Evolutionary conservation across 2,113 vertebrate genomes (phyloP).

Genomic region (Arenaria interpres): DNA sequence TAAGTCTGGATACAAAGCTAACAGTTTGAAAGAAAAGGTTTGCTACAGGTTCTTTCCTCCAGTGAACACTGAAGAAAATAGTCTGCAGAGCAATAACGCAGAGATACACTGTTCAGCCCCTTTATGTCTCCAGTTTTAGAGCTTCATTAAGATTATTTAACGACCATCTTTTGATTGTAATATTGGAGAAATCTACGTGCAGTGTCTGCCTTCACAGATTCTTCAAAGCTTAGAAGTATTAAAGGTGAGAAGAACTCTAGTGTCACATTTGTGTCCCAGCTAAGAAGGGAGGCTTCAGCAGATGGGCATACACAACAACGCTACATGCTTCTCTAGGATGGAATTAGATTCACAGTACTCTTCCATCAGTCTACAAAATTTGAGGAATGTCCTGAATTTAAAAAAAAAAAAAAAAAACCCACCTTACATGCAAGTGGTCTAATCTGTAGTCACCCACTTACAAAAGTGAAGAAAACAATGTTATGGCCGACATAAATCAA

Average conservation of each 20-base stretch:
- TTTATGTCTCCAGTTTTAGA: not conserved
- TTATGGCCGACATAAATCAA: not conserved
- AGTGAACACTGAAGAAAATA: not conserved
- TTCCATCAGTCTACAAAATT: not conserved
- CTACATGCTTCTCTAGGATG: not conserved
- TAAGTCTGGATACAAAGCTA: not conserved
- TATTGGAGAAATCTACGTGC: not conserved
- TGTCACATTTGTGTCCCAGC: not conserved
- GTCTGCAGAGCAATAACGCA: not conserved
- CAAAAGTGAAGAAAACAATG: not conserved
- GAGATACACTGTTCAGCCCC: not conserved
- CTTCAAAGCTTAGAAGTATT: not conserved
- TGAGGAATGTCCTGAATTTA: not conserved
- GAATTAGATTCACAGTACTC: not conserved
- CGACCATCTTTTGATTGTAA: not conserved
- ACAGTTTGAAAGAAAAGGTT: not conserved
- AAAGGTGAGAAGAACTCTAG: not conserved
- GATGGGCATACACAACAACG: rapidly evolving
- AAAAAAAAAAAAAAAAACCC: not conserved
- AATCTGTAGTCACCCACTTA: not conserved
- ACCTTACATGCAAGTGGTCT: not conserved
- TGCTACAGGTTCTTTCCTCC: not conserved
- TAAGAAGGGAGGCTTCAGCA: not conserved
- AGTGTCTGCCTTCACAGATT: not conserved
- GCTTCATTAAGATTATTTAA: not conserved